These are phyloP conservation scores for Diorhabda carinulata DNA, from an alignment of 1,140 invertebrate species.

Conservation along the genomic window DNA sequence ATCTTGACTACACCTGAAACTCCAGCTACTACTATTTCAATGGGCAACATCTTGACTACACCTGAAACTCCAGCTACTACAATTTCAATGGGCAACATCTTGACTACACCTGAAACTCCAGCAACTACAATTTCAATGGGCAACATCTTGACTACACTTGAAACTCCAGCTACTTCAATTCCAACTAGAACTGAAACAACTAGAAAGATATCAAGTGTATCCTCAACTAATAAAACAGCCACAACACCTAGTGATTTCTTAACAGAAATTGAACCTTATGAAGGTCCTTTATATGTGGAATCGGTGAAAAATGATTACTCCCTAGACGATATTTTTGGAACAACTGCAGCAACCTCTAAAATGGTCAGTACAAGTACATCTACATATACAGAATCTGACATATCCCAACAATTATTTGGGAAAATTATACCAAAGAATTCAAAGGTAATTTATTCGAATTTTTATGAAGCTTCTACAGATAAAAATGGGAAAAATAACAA, in stretches of 20 bases:
- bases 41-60: no score
- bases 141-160: no score
- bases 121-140: no score
- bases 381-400: constrained; percentile 26
- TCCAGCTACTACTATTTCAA: no score
- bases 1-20: no score
- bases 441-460: constrained; percentile 40
- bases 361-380: constrained; percentile 17
- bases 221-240: neutral
- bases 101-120: no score
- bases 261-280: constrained; percentile 14
- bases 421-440: constrained; percentile 12
- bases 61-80: no score
- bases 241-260: constrained; percentile 24
- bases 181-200: constrained; percentile 14
- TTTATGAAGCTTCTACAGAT: constrained; percentile 36
- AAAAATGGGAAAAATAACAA: constrained; percentile 6
- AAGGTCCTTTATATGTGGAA: constrained; percentile 21
- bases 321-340: constrained; percentile 36
- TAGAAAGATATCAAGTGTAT: constrained; percentile 1
- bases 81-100: no score
- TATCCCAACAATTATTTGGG: constrained; percentile 29
- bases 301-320: constrained; percentile 24
- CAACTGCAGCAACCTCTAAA: constrained; percentile 13
- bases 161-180: no score